Percentiles rank a stretch among this genome's conserved stretches.
These are phyloP conservation scores for Brachylomia viminalis DNA, from an alignment of 2,888 invertebrate species.

Conservation along the genomic window DNA sequence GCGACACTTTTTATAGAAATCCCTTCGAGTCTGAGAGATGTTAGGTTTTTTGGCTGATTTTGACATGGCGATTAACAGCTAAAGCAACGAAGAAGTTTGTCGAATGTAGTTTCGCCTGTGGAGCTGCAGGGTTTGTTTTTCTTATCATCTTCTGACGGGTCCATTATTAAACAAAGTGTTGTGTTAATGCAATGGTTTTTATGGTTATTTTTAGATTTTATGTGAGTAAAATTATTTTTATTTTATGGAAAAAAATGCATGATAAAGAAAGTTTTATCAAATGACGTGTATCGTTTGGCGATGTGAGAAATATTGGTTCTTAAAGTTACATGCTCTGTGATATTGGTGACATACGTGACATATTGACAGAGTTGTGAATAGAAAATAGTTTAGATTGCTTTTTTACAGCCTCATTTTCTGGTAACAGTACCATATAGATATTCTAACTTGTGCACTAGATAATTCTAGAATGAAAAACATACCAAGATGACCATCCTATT, in stretches of 20 bases:
- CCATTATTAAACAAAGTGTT: slow-evolving; percentile 33
- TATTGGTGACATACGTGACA: not conserved
- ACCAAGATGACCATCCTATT: not conserved
- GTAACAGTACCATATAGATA: not conserved
- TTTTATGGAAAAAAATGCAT: not conserved
- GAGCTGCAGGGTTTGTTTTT: not conserved
- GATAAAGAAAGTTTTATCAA: not conserved
- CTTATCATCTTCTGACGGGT: not conserved
- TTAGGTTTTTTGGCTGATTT: slow-evolving; percentile 11
- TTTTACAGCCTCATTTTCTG: not conserved
- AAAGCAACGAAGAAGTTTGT: not conserved
- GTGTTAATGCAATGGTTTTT: not conserved
- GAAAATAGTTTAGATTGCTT: not conserved
- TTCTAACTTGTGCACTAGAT: no score
- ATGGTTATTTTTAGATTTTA: not conserved
- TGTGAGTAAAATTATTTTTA: not conserved
- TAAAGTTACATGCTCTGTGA: no score
- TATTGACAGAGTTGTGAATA: not conserved
- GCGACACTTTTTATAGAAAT: slow-evolving; percentile 5
- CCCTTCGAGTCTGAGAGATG: not conserved
- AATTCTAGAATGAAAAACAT: not conserved
- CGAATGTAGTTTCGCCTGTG: slow-evolving; percentile 10
- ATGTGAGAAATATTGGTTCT: not conserved
- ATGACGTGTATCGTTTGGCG: not conserved
- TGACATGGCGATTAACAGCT: slow-evolving; percentile 30